phyloP scores from a whole-genome alignment of 2,797 vertebrate species.

The Chiroxiphia lanceolata region DNA sequence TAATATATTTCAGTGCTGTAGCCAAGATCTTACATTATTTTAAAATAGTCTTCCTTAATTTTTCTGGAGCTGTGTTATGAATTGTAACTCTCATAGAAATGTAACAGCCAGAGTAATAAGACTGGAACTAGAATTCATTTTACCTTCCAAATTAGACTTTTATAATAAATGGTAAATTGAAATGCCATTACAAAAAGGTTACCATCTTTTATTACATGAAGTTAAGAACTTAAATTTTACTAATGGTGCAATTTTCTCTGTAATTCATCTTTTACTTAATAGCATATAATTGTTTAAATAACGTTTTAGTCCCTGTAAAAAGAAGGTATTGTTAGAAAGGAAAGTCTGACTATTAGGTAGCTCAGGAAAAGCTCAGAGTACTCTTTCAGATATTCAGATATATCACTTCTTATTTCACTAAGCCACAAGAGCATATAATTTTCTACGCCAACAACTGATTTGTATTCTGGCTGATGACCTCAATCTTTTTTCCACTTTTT shows the following conservation, averaged over 20 bases:
- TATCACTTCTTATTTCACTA: neutral
- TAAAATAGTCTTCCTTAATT: conserved; percentile 29
- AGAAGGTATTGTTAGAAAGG: conserved; percentile 52
- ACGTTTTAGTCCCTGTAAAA: conserved; percentile 49
- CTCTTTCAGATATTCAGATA: neutral
- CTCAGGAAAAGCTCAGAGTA: neutral
- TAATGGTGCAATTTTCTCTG: conserved; percentile 73
- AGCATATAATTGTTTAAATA: conserved; percentile 71
- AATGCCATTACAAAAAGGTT: conserved; percentile 66
- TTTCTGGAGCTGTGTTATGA: conserved; percentile 22
- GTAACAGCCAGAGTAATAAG: conserved; percentile 3
- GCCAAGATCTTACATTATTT: neutral
- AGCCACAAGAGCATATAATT: neutral
- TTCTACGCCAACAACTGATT: neutral
- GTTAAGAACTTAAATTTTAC: conserved; percentile 72
- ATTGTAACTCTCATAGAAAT: conserved; percentile 22
- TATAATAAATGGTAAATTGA: conserved; percentile 68
- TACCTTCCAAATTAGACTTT: conserved; percentile 53
- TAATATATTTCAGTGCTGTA: neutral
- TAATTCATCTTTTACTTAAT: conserved; percentile 73
- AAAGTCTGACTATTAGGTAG: conserved; percentile 5
- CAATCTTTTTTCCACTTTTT: neutral
- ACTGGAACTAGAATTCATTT: conserved; percentile 60
- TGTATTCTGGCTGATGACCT: neutral
- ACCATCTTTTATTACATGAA: conserved; percentile 61